Evolutionary conservation across 2,888 invertebrate species (phyloP), one percentile per base, ranked within the genome.

Genomic region (Drosophila phalerata): DNA sequence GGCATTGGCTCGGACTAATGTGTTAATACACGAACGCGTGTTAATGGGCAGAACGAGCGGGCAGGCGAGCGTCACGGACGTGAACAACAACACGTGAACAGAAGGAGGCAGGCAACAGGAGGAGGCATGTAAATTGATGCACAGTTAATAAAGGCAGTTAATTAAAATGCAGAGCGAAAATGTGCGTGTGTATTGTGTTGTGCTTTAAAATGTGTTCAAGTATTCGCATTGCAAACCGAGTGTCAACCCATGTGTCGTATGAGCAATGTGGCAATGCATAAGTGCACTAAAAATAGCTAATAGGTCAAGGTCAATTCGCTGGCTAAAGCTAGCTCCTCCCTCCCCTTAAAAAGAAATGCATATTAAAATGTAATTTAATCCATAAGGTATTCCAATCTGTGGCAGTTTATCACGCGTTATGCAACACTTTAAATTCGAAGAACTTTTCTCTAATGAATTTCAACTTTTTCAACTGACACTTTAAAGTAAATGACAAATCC

Each of bases 281-380:
- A 38, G 15, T 42, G 56, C 56, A 58, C 76, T 85, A 79, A 69
- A 77, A 68, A 75, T 75, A 75, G 55, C 75, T 89, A 84, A 76
- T 87, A 90, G 89, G 90, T 90, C 90, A 90, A 91, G 91, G 91
- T 90, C 90, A 91, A 75, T 51, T 32, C 47, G 3, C 38, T 42
- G 40, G 38, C 69, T 68, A 65, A 71, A 69, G 52, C 65, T 56
- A 62, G 45, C 45, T 45, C 10, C 19, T 1, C 34, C 17, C 34
- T 13, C n/a, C 49, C 48, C 22, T 13, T 40, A 10, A 40, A 2
- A n/a, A 32, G 13, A 28, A 40, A 45, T 57, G n/a, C 53, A 49
- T 30, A 28, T 28, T 42, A 11, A 22, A n/a, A 17, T 52, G 47
- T 66, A 43, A 69, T 48, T 53, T 30, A 58, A 65, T 65, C 43